These are phyloP conservation scores for Muscicapa comitata DNA, from an alignment of 2,797 vertebrate species.

Conservation along the genomic window DNA sequence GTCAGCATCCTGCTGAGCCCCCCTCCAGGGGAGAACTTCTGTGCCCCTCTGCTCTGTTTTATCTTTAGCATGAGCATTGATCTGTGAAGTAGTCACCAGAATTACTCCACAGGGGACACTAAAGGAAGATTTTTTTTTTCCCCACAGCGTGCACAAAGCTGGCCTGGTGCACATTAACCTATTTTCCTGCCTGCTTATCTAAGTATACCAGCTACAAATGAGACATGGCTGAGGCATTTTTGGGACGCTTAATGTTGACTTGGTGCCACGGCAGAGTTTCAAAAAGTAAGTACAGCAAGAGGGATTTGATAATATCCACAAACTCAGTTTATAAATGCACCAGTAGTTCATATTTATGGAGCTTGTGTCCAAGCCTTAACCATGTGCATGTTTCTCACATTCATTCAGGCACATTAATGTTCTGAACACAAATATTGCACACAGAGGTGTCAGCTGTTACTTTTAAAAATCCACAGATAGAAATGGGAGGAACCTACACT, in stretches of 20 bases:
- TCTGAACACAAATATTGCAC: not conserved
- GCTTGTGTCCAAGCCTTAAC: not conserved
- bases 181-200: not conserved
- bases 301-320: not conserved
- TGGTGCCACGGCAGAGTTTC: not conserved
- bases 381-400: not conserved
- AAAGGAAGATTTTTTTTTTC: not conserved
- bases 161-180: not conserved
- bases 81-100: not conserved
- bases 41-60: not conserved
- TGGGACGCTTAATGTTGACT: not conserved
- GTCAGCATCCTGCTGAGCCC: rapidly evolving
- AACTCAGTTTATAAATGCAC: not conserved
- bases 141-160: not conserved
- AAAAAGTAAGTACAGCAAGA: not conserved
- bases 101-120: not conserved
- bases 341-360: not conserved
- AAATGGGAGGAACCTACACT: not conserved
- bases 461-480: not conserved
- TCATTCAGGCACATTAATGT: not conserved
- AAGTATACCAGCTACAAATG: not conserved
- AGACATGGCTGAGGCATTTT: not conserved
- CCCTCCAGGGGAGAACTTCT: not conserved
- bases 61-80: not conserved
- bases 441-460: not conserved